phyloP scores from a whole-genome alignment of 2,888 invertebrate species.

The Agonopterix alstromeriana region DNA sequence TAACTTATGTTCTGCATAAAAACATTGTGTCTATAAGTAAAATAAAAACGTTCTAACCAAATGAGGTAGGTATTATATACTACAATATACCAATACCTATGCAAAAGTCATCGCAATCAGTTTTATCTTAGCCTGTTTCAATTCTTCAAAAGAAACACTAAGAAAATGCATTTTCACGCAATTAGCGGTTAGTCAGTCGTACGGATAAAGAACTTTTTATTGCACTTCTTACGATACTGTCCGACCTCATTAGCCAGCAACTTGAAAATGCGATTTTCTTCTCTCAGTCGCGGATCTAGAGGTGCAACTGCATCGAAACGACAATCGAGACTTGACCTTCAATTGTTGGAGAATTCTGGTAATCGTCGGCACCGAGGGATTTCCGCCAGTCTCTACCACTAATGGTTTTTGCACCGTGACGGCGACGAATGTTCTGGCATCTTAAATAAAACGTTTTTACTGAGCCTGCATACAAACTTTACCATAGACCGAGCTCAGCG shows the following conservation, averaged over 20 bases:
- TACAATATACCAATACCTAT: no score
- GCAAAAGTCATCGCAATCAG: no score
- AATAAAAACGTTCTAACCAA: no score
- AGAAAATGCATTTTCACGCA: slow-evolving; percentile 41
- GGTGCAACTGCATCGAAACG: slow-evolving; percentile 44
- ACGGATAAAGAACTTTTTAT: slow-evolving; percentile 45
- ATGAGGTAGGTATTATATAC: no score
- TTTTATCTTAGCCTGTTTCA: no score
- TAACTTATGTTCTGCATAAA: no score
- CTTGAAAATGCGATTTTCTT: slow-evolving; percentile 49
- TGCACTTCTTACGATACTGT: slow-evolving; percentile 44
- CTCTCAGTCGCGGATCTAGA: slow-evolving; percentile 25
- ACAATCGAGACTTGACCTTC: slow-evolving; percentile 49
- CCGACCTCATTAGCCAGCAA: slow-evolving; percentile 48
- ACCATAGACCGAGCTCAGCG: slow-evolving; percentile 18
- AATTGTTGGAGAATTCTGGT: slow-evolving; percentile 34
- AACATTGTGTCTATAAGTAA: no score
- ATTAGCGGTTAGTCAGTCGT: slow-evolving; percentile 49
- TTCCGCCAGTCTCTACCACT: slow-evolving; percentile 3
- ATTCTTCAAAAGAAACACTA: slow-evolving; percentile 18
- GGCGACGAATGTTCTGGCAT: slow-evolving; percentile 27
- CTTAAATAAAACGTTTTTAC: slow-evolving; percentile 7
- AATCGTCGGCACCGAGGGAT: slow-evolving; percentile 14
- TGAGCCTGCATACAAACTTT: slow-evolving; percentile 12
- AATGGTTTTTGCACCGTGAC: slow-evolving; percentile 19